These are phyloP conservation scores for Oryzias javanicus DNA, from an alignment of 2,113 vertebrate species.

Conservation along the genomic window DNA sequence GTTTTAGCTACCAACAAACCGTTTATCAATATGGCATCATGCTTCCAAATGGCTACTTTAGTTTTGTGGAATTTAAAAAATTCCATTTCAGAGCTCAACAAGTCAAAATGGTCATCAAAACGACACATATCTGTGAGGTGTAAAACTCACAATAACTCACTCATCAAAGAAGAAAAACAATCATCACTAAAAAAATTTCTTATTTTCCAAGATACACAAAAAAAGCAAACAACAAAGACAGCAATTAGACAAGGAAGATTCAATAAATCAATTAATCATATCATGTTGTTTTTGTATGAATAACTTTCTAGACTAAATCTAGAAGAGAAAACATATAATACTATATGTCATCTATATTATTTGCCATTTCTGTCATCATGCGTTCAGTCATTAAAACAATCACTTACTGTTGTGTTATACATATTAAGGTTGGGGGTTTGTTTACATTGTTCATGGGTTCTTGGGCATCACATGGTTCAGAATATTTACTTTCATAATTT, in stretches of 20 bases:
- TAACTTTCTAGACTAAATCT: too few relatives aligned
- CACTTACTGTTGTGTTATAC: constrained; percentile 7
- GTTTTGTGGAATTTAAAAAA: constrained; percentile 10
- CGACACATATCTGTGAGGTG: background rate
- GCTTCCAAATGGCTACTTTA: constrained; percentile 28
- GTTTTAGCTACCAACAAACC: constrained; percentile 64
- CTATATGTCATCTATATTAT: background rate
- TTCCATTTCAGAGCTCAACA: constrained; percentile 14
- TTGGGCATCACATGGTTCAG: constrained; percentile 20
- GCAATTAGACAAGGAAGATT: too few relatives aligned
- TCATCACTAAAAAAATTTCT: constrained; percentile 5
- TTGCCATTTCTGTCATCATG: constrained; percentile 10
- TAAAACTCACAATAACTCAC: background rate
- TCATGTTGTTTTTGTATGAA: too few relatives aligned
- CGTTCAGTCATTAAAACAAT: constrained; percentile 16
- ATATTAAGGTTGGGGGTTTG: constrained; percentile 27
- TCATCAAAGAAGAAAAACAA: background rate
- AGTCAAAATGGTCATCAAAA: background rate
- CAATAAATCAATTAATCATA: too few relatives aligned
- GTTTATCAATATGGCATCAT: constrained; percentile 45
- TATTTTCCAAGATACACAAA: background rate
- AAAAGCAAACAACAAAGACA: too few relatives aligned
- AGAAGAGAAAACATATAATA: too few relatives aligned
- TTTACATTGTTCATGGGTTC: constrained; percentile 58
- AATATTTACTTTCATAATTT: constrained; percentile 43